Evolutionary conservation across 2,797 vertebrate species (phyloP).

Genomic region (Poeciliopsis turneri): DNA sequence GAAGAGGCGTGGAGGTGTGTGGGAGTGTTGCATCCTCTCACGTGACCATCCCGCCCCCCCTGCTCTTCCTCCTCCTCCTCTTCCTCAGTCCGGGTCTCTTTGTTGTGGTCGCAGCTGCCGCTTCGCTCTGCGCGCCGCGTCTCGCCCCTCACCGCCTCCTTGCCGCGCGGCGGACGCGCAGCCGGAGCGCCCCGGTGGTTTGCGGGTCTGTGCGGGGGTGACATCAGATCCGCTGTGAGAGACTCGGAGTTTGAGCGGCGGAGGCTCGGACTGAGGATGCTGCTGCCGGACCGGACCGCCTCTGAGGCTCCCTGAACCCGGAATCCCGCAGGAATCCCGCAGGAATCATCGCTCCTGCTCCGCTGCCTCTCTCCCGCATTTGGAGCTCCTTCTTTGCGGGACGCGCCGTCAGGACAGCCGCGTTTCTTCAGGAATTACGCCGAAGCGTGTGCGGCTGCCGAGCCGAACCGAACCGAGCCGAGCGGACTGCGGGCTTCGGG

Average conservation of each 20-base stretch:
- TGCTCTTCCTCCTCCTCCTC: slow-evolving; percentile 24
- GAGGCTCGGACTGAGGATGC: slow-evolving; percentile 40
- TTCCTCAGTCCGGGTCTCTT: slow-evolving; percentile 61
- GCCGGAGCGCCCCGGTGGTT: slow-evolving; percentile 16
- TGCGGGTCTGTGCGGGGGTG: not conserved
- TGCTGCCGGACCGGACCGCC: slow-evolving; percentile 42
- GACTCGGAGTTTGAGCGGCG: slow-evolving; percentile 18
- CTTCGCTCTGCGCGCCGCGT: slow-evolving; percentile 34
- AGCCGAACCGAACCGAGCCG: slow-evolving; percentile 5
- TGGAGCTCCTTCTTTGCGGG: slow-evolving; percentile 16
- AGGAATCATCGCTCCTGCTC: slow-evolving; percentile 24
- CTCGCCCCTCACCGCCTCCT: slow-evolving; percentile 18
- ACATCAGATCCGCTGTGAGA: not conserved
- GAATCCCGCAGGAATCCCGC: slow-evolving; percentile 7
- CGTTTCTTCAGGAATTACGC: slow-evolving; percentile 20
- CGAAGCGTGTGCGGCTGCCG: not conserved
- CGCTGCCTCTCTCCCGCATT: not conserved
- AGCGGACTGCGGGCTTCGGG: slow-evolving; percentile 17
- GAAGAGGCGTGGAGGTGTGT: slow-evolving; percentile 49
- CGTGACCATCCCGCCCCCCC: slow-evolving; percentile 54
- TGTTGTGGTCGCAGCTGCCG: slow-evolving; percentile 63
- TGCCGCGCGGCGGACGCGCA: slow-evolving; percentile 9
- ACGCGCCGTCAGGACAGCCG: slow-evolving; percentile 18
- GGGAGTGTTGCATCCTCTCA: slow-evolving; percentile 55
- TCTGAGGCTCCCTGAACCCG: slow-evolving; percentile 43